Percentiles rank a stretch among this genome's conserved stretches.
Conservation (phyloP, 2,888 invertebrate species). For the Ellobium chinense region DNA sequence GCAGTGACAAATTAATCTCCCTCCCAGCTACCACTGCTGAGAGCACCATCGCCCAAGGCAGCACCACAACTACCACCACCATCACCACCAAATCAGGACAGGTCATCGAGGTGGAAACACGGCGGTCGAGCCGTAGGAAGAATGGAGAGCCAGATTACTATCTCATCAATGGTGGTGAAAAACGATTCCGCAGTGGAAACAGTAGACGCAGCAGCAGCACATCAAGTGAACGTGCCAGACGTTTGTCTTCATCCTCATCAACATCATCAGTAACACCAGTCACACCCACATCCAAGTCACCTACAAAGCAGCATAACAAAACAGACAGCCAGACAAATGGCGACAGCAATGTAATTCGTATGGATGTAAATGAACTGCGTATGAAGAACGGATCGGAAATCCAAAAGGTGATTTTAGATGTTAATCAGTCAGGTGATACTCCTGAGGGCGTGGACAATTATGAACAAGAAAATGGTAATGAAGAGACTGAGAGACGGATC, state of each 20-base stretch:
- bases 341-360: neutral
- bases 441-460: neutral
- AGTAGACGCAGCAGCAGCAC: conserved; percentile 2
- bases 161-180: conserved; percentile 38
- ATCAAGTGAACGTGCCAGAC: neutral
- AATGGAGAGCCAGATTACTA: conserved; percentile 39
- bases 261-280: neutral
- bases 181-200: conserved; percentile 8
- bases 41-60: neutral
- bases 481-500: neutral
- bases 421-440: neutral
- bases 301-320: neutral
- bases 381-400: neutral
- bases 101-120: conserved; percentile 24
- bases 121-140: conserved; percentile 28
- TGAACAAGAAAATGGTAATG: neutral
- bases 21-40: neutral
- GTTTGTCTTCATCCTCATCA: conserved; percentile 12
- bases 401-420: conserved; percentile 3
- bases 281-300: neutral
- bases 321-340: neutral
- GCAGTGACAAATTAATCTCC: neutral
- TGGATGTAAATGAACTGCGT: neutral
- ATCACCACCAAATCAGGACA: conserved; percentile 5
- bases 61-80: conserved; percentile 14